Evolutionary conservation across 2,888 invertebrate genomes (phyloP).

Genomic region (Agrypnus murinus): DNA sequence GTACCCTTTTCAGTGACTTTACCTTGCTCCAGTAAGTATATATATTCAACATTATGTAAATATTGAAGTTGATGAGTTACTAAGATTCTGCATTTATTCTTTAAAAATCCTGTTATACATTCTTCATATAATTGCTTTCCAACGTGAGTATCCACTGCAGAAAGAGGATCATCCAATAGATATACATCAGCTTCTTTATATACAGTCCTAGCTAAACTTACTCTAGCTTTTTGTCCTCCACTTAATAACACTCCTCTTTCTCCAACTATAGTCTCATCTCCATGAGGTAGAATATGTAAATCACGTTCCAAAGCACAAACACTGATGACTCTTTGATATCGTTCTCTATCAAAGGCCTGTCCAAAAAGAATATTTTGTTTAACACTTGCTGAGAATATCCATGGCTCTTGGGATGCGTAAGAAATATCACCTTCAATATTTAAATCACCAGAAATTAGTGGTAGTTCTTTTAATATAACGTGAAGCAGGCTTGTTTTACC

Average conservation of each 20-base stretch:
- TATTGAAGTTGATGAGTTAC: constrained; percentile 84
- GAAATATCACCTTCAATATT: constrained; percentile 79
- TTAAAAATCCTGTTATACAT: constrained; percentile 78
- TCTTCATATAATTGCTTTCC: constrained; percentile 89
- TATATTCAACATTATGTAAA: constrained; percentile 73
- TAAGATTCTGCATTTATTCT: constrained; percentile 79
- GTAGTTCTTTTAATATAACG: constrained; percentile 80
- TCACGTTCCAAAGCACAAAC: constrained; percentile 82
- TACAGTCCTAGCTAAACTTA: constrained; percentile 87
- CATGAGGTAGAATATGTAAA: constrained; percentile 81
- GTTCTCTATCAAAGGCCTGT: constrained; percentile 77
- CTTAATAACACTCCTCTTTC: constrained; percentile 82
- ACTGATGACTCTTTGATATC: constrained; percentile 78
- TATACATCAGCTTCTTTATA: constrained; percentile 89
- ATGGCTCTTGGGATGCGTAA: constrained; percentile 89
- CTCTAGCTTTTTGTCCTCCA: constrained; percentile 88
- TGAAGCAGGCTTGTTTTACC: constrained; percentile 75
- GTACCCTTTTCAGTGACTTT: constrained; percentile 76
- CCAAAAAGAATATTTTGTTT: constrained; percentile 94
- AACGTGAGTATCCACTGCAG: constrained; percentile 91
- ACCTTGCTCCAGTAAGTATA: constrained; percentile 74
- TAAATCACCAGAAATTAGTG: constrained; percentile 77
- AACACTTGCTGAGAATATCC: constrained; percentile 86
- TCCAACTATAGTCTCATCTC: constrained; percentile 86
- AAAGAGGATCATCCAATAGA: constrained; percentile 89